These are phyloP conservation scores for Sparus aurata DNA, from an alignment of 2,797 vertebrate species.

Conservation along the genomic window DNA sequence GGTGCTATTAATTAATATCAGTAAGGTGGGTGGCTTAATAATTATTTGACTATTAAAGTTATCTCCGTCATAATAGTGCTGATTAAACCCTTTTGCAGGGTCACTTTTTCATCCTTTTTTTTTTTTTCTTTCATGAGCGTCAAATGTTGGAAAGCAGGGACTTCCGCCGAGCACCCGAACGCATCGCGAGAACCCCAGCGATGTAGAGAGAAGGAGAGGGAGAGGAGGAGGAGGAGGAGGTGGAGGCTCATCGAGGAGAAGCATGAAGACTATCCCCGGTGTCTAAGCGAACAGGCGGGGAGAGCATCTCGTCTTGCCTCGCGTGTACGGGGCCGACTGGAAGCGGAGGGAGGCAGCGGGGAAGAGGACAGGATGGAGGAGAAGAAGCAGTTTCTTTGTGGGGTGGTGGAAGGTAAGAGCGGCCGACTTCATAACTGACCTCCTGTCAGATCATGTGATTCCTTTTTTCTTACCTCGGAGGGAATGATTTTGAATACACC, in stretches of 20 bases:
- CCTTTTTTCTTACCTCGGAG: neutral
- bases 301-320: slow-evolving; percentile 50
- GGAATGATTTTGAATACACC: slow-evolving; percentile 34
- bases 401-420: slow-evolving; percentile 88
- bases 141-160: neutral
- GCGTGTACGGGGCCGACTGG: slow-evolving; percentile 36
- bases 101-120: neutral
- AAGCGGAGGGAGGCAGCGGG: slow-evolving; percentile 40
- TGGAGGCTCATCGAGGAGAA: slow-evolving; percentile 51
- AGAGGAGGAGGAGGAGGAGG: slow-evolving; percentile 46
- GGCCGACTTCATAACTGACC: slow-evolving; percentile 48
- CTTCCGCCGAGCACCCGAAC: slow-evolving; percentile 57
- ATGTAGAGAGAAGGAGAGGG: slow-evolving; percentile 17
- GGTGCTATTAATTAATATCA: neutral
- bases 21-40: no score
- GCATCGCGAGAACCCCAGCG: slow-evolving; percentile 55
- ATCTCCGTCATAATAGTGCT: no score
- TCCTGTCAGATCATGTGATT: slow-evolving; percentile 58
- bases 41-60: no score
- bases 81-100: neutral
- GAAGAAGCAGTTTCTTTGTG: slow-evolving; percentile 83
- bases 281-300: slow-evolving; percentile 51
- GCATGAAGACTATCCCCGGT: slow-evolving; percentile 62
- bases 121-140: no score
- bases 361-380: slow-evolving; percentile 78